These are phyloP conservation scores for Gracilinanus agilis DNA, from an alignment of 2,113 vertebrate genomes.

Conservation along the genomic window DNA sequence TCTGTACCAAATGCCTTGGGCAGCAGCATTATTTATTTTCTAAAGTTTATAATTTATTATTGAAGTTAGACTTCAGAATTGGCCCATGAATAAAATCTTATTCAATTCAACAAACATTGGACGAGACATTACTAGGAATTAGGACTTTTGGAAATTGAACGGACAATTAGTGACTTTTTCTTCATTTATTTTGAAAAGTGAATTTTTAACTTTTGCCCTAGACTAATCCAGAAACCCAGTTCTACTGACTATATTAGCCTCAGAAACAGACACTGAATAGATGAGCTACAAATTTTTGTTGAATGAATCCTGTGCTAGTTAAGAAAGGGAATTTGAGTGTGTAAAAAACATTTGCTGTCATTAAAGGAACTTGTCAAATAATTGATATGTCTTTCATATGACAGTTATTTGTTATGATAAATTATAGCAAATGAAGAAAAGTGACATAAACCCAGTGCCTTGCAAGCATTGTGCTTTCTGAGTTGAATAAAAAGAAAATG, in stretches of 20 bases:
- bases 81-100: background rate
- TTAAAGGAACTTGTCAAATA: conserved; percentile 33
- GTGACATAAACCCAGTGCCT: background rate
- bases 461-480: background rate
- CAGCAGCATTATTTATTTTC: conserved; percentile 17
- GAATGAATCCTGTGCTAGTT: background rate
- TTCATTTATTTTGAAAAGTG: background rate
- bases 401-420: conserved; percentile 43
- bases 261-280: background rate
- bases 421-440: conserved; percentile 47
- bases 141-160: background rate
- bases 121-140: background rate
- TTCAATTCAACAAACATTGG: background rate
- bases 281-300: background rate
- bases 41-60: conserved; percentile 31
- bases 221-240: background rate
- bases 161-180: background rate
- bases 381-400: conserved; percentile 38
- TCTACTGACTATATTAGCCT: background rate
- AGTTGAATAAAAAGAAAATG: background rate
- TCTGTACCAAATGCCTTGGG: background rate
- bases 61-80: conserved; percentile 23
- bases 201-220: background rate
- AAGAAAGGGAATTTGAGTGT: background rate
- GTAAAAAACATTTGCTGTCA: background rate